Conservation (phyloP, 37 sponge, comb jelly and placozoan genomes). For the Chondrosia reniformis region DNA sequence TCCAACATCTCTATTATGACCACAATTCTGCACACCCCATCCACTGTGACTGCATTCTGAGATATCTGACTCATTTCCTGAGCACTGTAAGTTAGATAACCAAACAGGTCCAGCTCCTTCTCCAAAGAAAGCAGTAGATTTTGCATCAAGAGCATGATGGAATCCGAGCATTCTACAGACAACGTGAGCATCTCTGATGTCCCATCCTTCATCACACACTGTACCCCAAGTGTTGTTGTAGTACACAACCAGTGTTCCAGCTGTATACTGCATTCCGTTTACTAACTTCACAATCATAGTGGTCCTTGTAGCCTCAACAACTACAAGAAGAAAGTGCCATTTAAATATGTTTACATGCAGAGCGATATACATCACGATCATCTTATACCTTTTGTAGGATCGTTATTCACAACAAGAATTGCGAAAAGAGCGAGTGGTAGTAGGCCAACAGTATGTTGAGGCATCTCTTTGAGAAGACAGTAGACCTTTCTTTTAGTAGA, state of each 20-base stretch:
- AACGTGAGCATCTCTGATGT: slow-evolving; percentile 28
- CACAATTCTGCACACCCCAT: neutral
- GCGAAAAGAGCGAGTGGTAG: too few species aligned
- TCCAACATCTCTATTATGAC: slow-evolving; percentile 6
- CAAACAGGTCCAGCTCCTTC: neutral
- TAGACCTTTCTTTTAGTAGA: too few species aligned
- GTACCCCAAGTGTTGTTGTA: slow-evolving; percentile 31
- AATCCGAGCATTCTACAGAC: slow-evolving; percentile 40
- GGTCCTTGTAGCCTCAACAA: too few species aligned
- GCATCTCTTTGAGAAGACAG: too few species aligned
- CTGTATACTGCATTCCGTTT: too few species aligned
- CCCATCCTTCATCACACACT: slow-evolving; percentile 32
- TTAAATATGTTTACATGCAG: too few species aligned
- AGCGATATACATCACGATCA: too few species aligned
- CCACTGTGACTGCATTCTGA: slow-evolving; percentile 2
- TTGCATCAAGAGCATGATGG: neutral
- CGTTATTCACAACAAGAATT: too few species aligned
- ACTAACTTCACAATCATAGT: too few species aligned
- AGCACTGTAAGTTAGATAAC: neutral
- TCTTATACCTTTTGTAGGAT: too few species aligned
- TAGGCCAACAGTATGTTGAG: too few species aligned
- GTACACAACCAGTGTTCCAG: slow-evolving; percentile 32
- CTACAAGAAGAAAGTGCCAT: too few species aligned
- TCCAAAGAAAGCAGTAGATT: slow-evolving; percentile 10
- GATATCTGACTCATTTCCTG: slow-evolving; percentile 4